Base-by-base conservation (phyloP, 2,888 invertebrate genomes). In the Colletes collaris region DNA sequence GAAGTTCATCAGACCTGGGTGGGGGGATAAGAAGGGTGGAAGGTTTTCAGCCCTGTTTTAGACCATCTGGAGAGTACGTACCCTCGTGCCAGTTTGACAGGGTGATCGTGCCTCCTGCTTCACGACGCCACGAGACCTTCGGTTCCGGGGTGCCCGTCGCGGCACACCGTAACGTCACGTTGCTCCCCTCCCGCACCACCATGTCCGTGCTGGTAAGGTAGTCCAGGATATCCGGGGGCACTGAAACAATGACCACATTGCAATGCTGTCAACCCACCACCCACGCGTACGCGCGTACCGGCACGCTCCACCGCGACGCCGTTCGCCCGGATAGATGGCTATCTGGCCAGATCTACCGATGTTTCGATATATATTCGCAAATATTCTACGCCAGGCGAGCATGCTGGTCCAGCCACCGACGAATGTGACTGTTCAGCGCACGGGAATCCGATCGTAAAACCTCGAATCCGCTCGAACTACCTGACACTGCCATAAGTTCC, bases 91-190 rank as follows among this genome's bases (percentile, higher is more conserved):
- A 89, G 79, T 86, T 91, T 49, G 92, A 89, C 46, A 95, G 93
- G 76, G 93, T 94, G 87, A 95, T 95, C 75, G 95, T 94, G 44
- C 95, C 93, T 16, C 88, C 95, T 49, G 83, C 69, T 92, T 98
- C 98, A 53, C 97, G 94, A 82, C 97, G 94, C 98, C 98, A 98
- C 72, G 96, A 97, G 83, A 98, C 97, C 13, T 95, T 95, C 0
- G 98, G 98, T 67, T 95, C 94, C 0, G 98, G 98, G 19, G 97
- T 96, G 5, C 98, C 97, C 69, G 96, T 97, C 0, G 98, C 98
- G 13, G 97, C 97, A 92, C 98, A 98, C 16, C 96, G 95, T 69
- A 98, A 94, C 76, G 96, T 97, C 69, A 98, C 97, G 90, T 97
- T 97, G 83, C 96, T 96, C 35, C 97, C 97, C 93, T 98, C 98